These are phyloP conservation scores for Aspiorhynchus laticeps DNA, from an alignment of 2,113 vertebrate genomes.

Conservation along the genomic window DNA sequence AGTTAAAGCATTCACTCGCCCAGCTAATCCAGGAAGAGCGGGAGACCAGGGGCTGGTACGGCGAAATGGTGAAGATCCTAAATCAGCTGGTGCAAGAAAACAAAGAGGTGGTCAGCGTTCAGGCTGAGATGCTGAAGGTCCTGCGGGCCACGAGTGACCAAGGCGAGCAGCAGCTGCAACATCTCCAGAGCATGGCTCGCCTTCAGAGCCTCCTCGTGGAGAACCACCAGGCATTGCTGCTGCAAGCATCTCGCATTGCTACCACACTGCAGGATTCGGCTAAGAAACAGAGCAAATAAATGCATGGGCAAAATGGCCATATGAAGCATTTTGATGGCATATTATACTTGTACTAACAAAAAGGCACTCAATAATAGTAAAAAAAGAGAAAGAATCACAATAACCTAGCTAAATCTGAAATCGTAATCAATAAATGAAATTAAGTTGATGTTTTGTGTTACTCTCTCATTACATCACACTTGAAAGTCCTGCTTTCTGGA, in stretches of 20 bases:
- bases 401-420: not conserved
- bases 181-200: constrained; percentile 68
- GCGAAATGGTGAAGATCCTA: constrained; percentile 40
- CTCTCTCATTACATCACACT: not conserved
- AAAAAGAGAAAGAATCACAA: not conserved
- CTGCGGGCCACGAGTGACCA: constrained; percentile 58
- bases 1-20: constrained; percentile 51
- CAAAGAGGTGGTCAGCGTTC: constrained; percentile 55
- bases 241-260: constrained; percentile 56
- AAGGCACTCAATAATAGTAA: not conserved
- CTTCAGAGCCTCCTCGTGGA: constrained; percentile 77
- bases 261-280: constrained; percentile 45
- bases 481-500: not conserved
- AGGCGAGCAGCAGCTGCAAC: constrained; percentile 61
- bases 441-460: not conserved
- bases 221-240: constrained; percentile 71
- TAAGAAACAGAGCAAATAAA: constrained; percentile 37
- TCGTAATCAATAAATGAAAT: not conserved
- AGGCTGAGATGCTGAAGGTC: constrained; percentile 60
- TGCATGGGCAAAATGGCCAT: not conserved
- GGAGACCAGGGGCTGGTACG: constrained; percentile 14
- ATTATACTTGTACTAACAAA: not conserved
- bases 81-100: constrained; percentile 63
- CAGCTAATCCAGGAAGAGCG: constrained; percentile 50
- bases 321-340: not conserved